Evolutionary conservation across 2,113 vertebrate species (phyloP).

Genomic region (Bolborhynchus lineola): DNA sequence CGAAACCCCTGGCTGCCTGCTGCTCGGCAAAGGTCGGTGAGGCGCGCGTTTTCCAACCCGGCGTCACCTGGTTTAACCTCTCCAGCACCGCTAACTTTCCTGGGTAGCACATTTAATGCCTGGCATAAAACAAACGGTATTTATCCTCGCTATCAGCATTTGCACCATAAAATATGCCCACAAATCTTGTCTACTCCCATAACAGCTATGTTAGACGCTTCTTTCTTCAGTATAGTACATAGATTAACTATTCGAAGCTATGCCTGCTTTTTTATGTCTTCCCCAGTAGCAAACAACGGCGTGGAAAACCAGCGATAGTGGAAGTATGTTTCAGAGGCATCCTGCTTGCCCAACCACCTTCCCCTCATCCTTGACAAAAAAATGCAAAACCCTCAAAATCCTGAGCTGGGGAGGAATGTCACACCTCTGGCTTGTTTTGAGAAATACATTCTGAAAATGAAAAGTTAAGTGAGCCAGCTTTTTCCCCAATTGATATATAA

Average conservation of each 20-base stretch:
- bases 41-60: accelerated
- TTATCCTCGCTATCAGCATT: background rate
- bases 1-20: background rate
- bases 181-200: background rate
- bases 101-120: too few relatives aligned
- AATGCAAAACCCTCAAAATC: too few relatives aligned
- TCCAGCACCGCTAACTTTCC: background rate
- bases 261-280: background rate
- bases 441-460: background rate
- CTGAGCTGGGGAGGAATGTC: background rate
- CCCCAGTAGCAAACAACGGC: background rate
- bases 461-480: background rate
- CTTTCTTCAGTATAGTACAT: background rate
- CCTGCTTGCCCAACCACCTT: background rate
- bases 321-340: background rate
- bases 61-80: accelerated
- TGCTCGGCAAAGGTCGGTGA: accelerated
- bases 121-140: background rate
- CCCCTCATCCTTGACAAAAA: background rate
- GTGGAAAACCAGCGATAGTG: background rate
- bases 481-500: background rate
- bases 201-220: background rate
- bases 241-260: background rate
- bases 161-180: background rate
- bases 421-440: background rate